These are phyloP conservation scores for Axea sp. DNA, from an alignment of 2,888 invertebrate species.

Conservation along the genomic window DNA sequence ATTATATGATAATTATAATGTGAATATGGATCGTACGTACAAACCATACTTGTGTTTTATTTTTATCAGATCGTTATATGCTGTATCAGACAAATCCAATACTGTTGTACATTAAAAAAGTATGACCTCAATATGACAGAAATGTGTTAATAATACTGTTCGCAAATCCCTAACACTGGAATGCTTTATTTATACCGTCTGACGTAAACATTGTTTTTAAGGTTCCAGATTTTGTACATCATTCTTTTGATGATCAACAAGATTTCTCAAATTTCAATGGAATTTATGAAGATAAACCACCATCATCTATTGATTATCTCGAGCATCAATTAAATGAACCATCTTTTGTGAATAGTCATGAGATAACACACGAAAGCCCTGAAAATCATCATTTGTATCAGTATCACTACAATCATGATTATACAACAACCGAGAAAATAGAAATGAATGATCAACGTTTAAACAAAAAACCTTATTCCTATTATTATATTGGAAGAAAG, in stretches of 20 bases:
- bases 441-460: slow-evolving; percentile 76
- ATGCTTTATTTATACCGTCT: too few species aligned
- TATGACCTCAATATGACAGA: too few species aligned
- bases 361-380: slow-evolving; percentile 74
- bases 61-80: too few species aligned
- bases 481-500: slow-evolving; percentile 87
- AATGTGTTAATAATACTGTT: too few species aligned
- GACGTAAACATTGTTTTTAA: too few species aligned
- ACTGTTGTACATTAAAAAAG: too few species aligned
- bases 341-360: slow-evolving; percentile 39
- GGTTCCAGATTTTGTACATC: slow-evolving; percentile 39
- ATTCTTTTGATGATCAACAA: slow-evolving; percentile 31
- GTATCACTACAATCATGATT: slow-evolving; percentile 78
- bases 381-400: slow-evolving; percentile 72
- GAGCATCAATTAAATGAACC: slow-evolving; percentile 65
- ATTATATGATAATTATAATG: too few species aligned
- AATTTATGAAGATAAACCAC: slow-evolving; percentile 58
- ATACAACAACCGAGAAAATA: slow-evolving; percentile 75
- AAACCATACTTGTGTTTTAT: too few species aligned
- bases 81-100: too few species aligned
- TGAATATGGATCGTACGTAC: too few species aligned
- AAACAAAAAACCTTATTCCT: slow-evolving; percentile 82
- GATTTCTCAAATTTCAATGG: slow-evolving; percentile 58
- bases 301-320: slow-evolving; percentile 67
- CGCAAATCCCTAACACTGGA: too few species aligned